These are phyloP conservation scores for Artemia sp. DNA, from an alignment of 2,888 invertebrate genomes.

Conservation along the genomic window DNA sequence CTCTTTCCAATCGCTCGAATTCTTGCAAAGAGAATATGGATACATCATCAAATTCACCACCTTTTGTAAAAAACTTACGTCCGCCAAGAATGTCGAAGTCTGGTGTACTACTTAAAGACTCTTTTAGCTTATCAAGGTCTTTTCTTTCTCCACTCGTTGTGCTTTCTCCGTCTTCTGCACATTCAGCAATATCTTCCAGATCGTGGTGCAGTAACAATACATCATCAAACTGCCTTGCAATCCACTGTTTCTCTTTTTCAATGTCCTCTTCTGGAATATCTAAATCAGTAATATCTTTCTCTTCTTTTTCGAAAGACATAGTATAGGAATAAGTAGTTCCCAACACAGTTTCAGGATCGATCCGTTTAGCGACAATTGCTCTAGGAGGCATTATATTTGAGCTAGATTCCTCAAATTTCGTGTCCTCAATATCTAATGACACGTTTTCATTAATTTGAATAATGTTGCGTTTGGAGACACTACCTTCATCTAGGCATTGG, in stretches of 20 bases:
- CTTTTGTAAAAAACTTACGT: constrained; percentile 59
- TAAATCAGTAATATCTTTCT: constrained; percentile 35
- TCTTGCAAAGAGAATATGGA: constrained; percentile 84
- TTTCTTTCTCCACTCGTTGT: constrained; percentile 60
- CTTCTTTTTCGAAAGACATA: constrained; percentile 29
- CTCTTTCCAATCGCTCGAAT: constrained; percentile 76
- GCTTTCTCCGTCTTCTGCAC: constrained; percentile 46
- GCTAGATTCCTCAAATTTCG: neutral
- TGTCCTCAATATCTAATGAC: constrained; percentile 18
- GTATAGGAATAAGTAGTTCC: constrained; percentile 22
- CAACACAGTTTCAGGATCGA: constrained; percentile 17
- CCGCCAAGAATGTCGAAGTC: constrained; percentile 71
- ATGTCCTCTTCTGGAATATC: constrained; percentile 35
- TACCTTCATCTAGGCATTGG: constrained; percentile 9
- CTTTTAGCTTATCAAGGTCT: constrained; percentile 44
- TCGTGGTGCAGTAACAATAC: constrained; percentile 38
- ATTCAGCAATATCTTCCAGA: constrained; percentile 71
- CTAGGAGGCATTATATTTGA: constrained; percentile 17
- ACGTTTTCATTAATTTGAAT: constrained; percentile 36
- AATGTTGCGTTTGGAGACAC: neutral
- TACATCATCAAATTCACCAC: constrained; percentile 75
- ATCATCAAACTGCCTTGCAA: constrained; percentile 70
- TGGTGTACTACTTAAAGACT: constrained; percentile 76
- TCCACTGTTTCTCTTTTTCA: constrained; percentile 52
- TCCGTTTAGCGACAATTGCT: constrained; percentile 20